Evolutionary conservation across 1,140 invertebrate genomes (phyloP), one percentile per base, ranked within the genome.

Genomic region (Heterodera carotae): DNA sequence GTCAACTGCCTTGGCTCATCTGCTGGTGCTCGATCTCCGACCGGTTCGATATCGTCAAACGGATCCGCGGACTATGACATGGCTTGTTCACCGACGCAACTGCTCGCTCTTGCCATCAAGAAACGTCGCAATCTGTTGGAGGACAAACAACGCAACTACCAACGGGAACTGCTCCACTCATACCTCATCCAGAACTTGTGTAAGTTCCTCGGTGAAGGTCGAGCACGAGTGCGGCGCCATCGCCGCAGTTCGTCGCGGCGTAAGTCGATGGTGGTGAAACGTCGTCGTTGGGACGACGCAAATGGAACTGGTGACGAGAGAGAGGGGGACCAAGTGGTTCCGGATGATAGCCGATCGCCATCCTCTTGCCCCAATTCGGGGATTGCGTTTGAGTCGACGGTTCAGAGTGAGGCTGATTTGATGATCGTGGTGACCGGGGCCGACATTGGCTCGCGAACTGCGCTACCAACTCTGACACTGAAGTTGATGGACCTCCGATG

Each of bases 181-280:
- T 25, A 48, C 39, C 36, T 78, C 39, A 78, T 78, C 22, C 56
- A 59, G 25, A 15, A 43, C n/a, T 60, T 78, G 60, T 78, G 77
- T 60, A 78, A 78, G 74, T 77, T 25, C 43, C 62, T 78, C 10
- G 77, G 77, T 31, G 77, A 78, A 59, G 69, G 77, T 29, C 75
- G 77, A 15, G 77, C 77, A 31, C 34, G 36, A 48, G 56, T 34
- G 25, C 48, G 76, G 18, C 70, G 71, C 27, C 64, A 36, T 12
- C 75, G 77, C 29, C 75, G 72, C 10, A 62, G 56, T 56, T 56
- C 48, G 22, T 56, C 48, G 48, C 48, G 48, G 48, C 48, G 48
- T 56, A 56, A 56, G 48, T 56, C n/a, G n/a, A n/a, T n/a, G n/a
- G n/a, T 56, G 18, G 48, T 56, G 48, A 22, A 5, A 22, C 12